These are phyloP conservation scores for Sinotaia quadrata DNA, from an alignment of 2,888 invertebrate genomes.

Conservation along the genomic window DNA sequence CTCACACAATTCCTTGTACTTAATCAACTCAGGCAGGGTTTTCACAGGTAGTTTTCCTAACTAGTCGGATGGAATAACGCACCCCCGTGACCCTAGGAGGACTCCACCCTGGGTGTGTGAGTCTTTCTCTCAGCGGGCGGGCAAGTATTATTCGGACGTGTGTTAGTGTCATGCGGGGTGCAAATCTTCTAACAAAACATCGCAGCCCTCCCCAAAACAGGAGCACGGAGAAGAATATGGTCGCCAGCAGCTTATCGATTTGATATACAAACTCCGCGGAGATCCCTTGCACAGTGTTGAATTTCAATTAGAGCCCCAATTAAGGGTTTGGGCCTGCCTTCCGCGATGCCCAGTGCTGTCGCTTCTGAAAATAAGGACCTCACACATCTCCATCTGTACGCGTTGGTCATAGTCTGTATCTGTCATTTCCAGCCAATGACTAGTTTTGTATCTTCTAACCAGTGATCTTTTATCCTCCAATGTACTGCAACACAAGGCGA, in stretches of 20 bases:
- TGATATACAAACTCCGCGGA: slow-evolving; percentile 9
- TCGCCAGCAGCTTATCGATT: slow-evolving; percentile 19
- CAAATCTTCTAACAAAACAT: slow-evolving; percentile 21
- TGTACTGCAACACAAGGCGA: too few species aligned
- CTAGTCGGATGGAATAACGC: slow-evolving; percentile 25
- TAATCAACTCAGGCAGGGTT: slow-evolving; percentile 9
- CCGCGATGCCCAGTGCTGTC: slow-evolving; percentile 8
- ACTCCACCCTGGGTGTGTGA: neutral
- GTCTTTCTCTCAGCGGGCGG: neutral
- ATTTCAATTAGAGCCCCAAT: slow-evolving; percentile 23
- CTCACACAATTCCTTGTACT: slow-evolving; percentile 16
- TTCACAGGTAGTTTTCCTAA: slow-evolving; percentile 12
- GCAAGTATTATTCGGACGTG: neutral
- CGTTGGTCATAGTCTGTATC: too few species aligned
- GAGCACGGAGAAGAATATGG: neutral
- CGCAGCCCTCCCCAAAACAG: neutral
- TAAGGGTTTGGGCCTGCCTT: neutral
- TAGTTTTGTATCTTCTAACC: too few species aligned
- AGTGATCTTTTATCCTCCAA: too few species aligned
- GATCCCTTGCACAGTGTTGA: slow-evolving; percentile 1
- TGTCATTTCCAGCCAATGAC: too few species aligned
- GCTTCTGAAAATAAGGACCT: slow-evolving; percentile 8
- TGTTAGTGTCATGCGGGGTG: slow-evolving; percentile 14
- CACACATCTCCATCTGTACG: too few species aligned
- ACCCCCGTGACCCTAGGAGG: slow-evolving; percentile 17